Conservation (phyloP, 2,888 invertebrate genomes). For the Trissolcus brochymenae region DNA sequence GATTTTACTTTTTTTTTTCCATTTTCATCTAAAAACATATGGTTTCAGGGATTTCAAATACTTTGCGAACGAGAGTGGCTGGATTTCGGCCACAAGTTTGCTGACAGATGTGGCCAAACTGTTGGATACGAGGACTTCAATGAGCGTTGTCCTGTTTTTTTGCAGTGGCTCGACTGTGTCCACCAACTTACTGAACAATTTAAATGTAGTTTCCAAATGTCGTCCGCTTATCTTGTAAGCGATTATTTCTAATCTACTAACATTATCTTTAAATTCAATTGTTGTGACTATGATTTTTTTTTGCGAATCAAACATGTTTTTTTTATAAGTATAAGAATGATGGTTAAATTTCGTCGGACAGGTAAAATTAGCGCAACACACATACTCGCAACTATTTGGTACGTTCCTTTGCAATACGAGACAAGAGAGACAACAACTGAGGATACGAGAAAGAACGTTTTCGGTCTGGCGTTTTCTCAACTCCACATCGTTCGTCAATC, state of each 20-base stretch:
- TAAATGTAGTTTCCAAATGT: conserved; percentile 97
- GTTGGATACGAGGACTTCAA: conserved; percentile 91
- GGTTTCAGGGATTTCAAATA: conserved; percentile 91
- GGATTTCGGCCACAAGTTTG: conserved; percentile 98
- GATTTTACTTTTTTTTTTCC: neutral
- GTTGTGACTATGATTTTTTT: no score
- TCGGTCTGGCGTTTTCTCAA: conserved; percentile 93
- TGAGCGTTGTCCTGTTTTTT: conserved; percentile 97
- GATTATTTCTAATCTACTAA: no score
- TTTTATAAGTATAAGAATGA: no score
- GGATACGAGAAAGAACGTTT: conserved; percentile 83
- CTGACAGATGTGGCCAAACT: conserved; percentile 92
- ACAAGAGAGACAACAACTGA: conserved; percentile 83
- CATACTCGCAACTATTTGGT: conserved; percentile 97
- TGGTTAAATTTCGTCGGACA: conserved; percentile 70
- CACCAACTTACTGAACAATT: conserved; percentile 93
- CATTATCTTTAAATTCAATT: no score
- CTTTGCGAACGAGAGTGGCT: conserved; percentile 98
- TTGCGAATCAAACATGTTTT: no score
- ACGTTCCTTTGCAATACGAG: conserved; percentile 95
- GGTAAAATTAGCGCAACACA: conserved; percentile 96
- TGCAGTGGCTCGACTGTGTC: conserved; percentile 98
- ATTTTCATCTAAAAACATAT: neutral
- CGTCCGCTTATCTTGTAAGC: conserved; percentile 90
- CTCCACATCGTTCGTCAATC: conserved; percentile 88